Base-by-base conservation (phyloP, 2,797 vertebrate genomes). In the Euthynnus affinis region DNA sequence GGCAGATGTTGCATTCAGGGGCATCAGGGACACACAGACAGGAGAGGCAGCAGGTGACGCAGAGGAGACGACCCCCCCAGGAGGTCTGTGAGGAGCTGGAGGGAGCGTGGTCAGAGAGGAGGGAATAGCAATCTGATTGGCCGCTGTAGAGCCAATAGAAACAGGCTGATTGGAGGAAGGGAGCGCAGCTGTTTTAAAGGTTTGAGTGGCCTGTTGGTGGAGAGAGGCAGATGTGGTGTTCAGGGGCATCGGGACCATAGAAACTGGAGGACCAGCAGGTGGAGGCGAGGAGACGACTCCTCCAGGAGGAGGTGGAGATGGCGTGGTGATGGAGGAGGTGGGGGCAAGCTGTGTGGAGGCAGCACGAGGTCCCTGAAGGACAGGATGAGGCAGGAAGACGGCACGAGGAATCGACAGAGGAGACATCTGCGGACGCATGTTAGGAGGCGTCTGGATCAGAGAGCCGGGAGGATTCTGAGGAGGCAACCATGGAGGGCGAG, bases 401-500 rank as follows among this genome's bases (percentile, higher is more conserved):
- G 29, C 3, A 7, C 3, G 76, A 82, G 59, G 74, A 60, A 64
- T 27, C 0, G 20, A 13, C 13, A 25, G 0, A 46, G 60, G 55
- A 60, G 32, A 27, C 27, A 57, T 46, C 40, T 20, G 52, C 71
- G 76, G 29, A 58, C 0, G 20, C 5, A 2, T 5, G 8, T 55
- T 37, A 52, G 72, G 63, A 62, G 40, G 22, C 56, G 52, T n/a
- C 49, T 72, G 72, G 46, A 51, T 29, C 6, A 55, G 52, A 14
- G 27, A 0, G 1, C 17, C 0, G 0, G 49, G 13, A 6, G 0
- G 20, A 7, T 2, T 62, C 4, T 6, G 49, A 20, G 29, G 4
- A 6, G 20, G n/a, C 1, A 0, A 9, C 0, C 3, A 2, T 0
- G 6, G 61, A 29, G 3, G 9, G 4, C 1, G 10, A 42, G 25